phyloP scores from a whole-genome alignment of 2,113 vertebrate species.

The Delphinus delphis region DNA sequence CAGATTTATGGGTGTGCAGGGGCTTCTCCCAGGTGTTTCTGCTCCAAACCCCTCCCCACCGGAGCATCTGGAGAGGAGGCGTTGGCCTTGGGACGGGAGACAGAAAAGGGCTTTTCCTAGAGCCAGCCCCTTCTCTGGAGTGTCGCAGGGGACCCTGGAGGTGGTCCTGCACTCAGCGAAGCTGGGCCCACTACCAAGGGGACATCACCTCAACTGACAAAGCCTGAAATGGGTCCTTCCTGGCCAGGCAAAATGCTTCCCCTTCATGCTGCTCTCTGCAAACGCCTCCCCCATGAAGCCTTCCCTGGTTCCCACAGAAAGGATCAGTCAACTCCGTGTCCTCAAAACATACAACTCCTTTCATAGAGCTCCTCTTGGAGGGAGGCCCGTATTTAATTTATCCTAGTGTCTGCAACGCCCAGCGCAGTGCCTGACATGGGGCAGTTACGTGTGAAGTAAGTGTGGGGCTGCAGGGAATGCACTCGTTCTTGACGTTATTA shows the following conservation, averaged over 20 bases:
- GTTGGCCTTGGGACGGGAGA: not conserved
- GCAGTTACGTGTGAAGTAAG: too few species aligned
- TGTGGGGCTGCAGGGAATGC: not conserved
- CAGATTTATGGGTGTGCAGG: constrained; percentile 51
- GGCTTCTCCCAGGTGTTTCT: constrained; percentile 55
- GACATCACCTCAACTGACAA: not conserved
- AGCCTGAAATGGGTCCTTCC: not conserved
- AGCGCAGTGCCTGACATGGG: not conserved
- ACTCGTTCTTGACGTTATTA: not conserved
- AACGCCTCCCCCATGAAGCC: not conserved
- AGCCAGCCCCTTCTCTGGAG: not conserved
- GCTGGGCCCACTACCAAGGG: not conserved
- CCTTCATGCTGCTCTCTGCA: not conserved
- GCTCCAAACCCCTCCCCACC: not conserved
- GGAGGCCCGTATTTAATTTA: not conserved
- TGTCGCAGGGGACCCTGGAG: not conserved
- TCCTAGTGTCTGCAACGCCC: not conserved
- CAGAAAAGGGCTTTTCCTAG: not conserved
- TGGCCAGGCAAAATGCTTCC: not conserved
- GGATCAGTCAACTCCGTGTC: not conserved
- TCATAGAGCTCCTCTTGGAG: not conserved
- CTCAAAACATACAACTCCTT: not conserved
- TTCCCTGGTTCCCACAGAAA: not conserved
- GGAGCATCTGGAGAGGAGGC: constrained; percentile 34
- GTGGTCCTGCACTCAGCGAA: not conserved